Evolutionary conservation across 2,113 vertebrate genomes (phyloP).

Genomic region (Eudyptes chrysolophus): DNA sequence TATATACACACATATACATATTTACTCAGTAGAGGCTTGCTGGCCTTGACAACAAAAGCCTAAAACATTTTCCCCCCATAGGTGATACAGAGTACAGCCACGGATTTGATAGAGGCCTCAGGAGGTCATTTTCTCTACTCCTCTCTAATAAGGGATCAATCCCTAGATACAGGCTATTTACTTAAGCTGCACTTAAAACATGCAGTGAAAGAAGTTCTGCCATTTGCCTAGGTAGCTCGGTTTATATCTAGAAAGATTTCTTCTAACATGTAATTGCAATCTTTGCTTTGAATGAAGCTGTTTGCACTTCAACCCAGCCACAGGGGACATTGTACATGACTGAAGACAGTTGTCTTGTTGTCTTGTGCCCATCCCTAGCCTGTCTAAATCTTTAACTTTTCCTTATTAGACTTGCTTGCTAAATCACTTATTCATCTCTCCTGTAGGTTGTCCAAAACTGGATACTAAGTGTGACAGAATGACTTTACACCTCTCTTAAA

Average conservation of each 20-base stretch:
- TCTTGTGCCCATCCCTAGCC: background rate
- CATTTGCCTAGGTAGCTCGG: background rate
- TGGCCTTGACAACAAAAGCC: background rate
- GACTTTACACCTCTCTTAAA: background rate
- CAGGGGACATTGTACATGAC: background rate
- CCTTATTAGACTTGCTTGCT: background rate
- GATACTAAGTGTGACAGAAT: background rate
- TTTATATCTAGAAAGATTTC: background rate
- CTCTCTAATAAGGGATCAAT: background rate
- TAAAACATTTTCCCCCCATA: background rate
- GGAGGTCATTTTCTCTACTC: background rate
- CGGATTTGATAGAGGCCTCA: background rate
- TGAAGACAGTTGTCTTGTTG: background rate
- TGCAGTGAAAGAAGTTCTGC: background rate
- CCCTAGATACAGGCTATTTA: background rate
- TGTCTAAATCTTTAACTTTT: background rate
- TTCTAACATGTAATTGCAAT: background rate
- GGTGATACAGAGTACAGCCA: background rate
- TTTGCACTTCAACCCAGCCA: background rate
- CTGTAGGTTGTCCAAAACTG: background rate
- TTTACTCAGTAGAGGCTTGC: background rate
- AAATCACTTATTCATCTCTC: background rate
- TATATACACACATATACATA: background rate
- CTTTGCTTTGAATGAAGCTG: background rate
- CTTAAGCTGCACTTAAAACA: background rate